Conservation (phyloP, 2,113 vertebrate species). For the Pyrgilauda ruficollis region DNA sequence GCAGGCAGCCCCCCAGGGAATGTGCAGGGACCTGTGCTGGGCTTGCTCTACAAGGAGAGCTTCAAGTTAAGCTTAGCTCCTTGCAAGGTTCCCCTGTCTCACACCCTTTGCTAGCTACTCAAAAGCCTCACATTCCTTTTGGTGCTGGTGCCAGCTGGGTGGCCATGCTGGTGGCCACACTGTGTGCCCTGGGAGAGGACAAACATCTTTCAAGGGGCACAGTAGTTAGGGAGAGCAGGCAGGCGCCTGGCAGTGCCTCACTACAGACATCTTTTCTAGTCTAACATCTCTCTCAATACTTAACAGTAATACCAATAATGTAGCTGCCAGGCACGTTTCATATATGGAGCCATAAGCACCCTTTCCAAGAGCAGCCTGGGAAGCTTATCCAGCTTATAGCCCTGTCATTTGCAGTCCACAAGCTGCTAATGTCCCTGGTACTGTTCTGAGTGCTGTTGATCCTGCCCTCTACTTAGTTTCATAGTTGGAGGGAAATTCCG, state of each 20-base stretch:
- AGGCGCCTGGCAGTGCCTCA: background rate
- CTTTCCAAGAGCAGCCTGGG: background rate
- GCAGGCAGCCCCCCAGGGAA: background rate
- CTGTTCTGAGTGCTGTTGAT: background rate
- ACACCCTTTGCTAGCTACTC: background rate
- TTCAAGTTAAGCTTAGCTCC: background rate
- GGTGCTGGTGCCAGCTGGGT: accelerated
- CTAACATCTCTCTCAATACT: background rate
- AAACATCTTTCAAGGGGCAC: background rate
- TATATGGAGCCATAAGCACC: background rate
- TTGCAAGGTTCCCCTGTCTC: background rate
- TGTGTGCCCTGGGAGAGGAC: accelerated
- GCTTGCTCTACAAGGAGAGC: background rate
- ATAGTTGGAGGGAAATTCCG: background rate
- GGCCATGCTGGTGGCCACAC: accelerated
- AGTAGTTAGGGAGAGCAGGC: background rate
- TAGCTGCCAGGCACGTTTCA: background rate
- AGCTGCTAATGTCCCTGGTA: background rate
- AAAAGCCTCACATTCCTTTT: background rate
- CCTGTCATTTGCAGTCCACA: background rate
- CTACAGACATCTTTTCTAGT: background rate
- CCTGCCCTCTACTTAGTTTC: background rate
- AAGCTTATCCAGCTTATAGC: background rate
- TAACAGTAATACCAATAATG: background rate
- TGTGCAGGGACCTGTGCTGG: background rate